Conservation (phyloP, 2,113 vertebrate genomes). For the Cebus imitator region DNA sequence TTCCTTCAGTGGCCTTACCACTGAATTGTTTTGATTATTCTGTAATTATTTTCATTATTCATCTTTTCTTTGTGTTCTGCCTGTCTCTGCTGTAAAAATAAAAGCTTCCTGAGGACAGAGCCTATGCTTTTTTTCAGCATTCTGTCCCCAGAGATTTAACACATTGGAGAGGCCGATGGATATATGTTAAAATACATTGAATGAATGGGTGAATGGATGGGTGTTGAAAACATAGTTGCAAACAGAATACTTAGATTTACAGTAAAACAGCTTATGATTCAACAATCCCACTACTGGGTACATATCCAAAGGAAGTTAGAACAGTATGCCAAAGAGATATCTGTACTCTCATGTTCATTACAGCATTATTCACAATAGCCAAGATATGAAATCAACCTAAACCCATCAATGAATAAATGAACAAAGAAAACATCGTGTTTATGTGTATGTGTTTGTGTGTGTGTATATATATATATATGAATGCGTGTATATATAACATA, state of each 20-base stretch:
- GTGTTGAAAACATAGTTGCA: background rate
- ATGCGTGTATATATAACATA: too few relatives aligned
- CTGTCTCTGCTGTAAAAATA: background rate
- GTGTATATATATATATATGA: fast-evolving
- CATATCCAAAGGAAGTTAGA: background rate
- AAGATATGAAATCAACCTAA: background rate
- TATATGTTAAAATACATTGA: background rate
- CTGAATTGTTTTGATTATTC: background rate
- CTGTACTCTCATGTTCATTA: background rate
- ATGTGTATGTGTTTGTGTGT: too few relatives aligned
- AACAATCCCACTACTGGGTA: background rate
- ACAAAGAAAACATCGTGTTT: background rate
- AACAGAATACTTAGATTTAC: background rate
- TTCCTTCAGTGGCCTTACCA: background rate
- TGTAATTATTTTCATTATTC: background rate
- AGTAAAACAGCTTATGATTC: background rate
- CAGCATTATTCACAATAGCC: background rate
- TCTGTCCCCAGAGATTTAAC: background rate
- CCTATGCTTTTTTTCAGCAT: background rate
- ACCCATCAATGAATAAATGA: background rate
- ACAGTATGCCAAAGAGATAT: background rate
- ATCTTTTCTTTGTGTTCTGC: background rate
- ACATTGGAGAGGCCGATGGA: too few relatives aligned
- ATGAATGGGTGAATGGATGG: background rate
- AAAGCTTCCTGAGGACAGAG: background rate